phyloP scores from a whole-genome alignment of 2,797 vertebrate genomes.

The Acridotheres tristis region DNA sequence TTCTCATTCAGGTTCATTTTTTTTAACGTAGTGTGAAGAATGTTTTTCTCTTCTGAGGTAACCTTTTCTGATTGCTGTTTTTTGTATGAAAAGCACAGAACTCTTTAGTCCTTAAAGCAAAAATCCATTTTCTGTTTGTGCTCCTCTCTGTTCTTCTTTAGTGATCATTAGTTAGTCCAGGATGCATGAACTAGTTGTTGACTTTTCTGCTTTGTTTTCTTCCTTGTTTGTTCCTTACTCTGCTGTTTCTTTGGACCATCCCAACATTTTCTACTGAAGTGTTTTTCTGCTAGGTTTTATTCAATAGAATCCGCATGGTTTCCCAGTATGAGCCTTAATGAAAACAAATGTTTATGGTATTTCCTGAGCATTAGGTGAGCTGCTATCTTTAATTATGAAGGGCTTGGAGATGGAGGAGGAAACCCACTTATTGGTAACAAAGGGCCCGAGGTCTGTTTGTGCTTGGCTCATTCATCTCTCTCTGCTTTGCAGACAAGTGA shows the following conservation, averaged over 20 bases:
- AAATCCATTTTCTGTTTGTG: background rate
- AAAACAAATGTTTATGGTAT: slow-evolving; percentile 34
- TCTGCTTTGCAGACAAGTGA: background rate
- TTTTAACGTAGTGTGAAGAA: background rate
- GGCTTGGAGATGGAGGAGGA: slow-evolving; percentile 16
- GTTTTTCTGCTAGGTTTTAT: slow-evolving; percentile 29
- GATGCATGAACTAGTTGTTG: background rate
- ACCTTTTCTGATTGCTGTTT: background rate
- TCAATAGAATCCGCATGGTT: background rate
- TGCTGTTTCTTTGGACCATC: background rate
- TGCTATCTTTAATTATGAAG: slow-evolving; percentile 23
- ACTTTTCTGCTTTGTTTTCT: slow-evolving; percentile 12
- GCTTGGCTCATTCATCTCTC: background rate
- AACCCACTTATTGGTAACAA: slow-evolving; percentile 25
- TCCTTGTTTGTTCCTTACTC: background rate
- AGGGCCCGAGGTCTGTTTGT: slow-evolving; percentile 25
- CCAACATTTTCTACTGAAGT: background rate
- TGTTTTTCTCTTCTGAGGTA: background rate
- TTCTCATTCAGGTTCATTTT: background rate
- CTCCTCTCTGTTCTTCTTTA: background rate
- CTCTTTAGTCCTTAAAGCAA: background rate
- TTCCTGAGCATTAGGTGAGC: slow-evolving; percentile 43
- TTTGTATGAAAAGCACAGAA: background rate
- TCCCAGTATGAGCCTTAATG: slow-evolving; percentile 40
- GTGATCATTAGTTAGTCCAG: background rate